Conservation (phyloP, 2,113 vertebrate species). For the Spizaetus ornatus region DNA sequence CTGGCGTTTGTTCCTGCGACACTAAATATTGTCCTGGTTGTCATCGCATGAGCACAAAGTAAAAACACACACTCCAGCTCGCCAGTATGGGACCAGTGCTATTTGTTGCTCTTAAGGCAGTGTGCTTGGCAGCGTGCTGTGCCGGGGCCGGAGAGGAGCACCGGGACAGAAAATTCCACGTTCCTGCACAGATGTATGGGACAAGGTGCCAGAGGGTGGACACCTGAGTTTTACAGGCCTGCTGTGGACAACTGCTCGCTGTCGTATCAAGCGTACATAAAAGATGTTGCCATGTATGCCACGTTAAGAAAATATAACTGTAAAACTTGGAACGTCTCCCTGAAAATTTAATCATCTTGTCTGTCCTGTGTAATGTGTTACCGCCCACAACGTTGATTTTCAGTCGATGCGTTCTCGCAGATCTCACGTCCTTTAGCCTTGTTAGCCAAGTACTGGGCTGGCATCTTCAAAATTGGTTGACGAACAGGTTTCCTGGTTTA, state of each 20-base stretch:
- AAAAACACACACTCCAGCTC: neutral
- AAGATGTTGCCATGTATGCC: neutral
- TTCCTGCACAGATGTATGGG: neutral
- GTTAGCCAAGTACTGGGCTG: neutral
- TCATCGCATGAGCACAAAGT: accelerated
- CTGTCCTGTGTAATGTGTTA: neutral
- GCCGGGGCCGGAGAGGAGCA: neutral
- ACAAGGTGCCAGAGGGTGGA: neutral
- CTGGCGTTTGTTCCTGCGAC: neutral
- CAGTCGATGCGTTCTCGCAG: neutral
- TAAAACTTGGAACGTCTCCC: neutral
- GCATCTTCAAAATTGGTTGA: neutral
- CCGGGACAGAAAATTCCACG: accelerated
- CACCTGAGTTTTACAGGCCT: neutral
- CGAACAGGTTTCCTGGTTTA: neutral
- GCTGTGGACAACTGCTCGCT: neutral
- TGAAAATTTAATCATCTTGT: neutral
- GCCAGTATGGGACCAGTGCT: neutral
- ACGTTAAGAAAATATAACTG: neutral
- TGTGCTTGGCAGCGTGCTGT: neutral
- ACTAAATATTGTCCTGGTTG: neutral
- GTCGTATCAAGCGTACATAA: neutral
- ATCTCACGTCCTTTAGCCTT: neutral
- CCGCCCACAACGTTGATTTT: neutral
- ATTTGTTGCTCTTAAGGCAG: neutral